Evolutionary conservation across 2,888 invertebrate genomes (phyloP).

Genomic region (Abrostola tripartita): DNA sequence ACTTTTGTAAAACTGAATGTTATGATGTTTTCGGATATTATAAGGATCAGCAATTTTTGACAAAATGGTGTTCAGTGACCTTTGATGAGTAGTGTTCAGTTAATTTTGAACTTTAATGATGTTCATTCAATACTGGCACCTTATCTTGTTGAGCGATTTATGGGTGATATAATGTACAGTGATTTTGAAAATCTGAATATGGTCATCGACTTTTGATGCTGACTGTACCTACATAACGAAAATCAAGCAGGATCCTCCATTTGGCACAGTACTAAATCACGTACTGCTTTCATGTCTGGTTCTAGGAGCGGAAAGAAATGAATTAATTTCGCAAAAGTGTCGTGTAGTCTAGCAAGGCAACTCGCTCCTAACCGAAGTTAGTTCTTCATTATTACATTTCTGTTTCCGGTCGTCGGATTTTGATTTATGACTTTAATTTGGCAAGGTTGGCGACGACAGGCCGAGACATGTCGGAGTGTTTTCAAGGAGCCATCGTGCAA

Average conservation of each 20-base stretch:
- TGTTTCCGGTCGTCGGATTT: constrained; percentile 84
- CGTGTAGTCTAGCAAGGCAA: constrained; percentile 64
- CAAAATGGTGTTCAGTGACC: too few species aligned
- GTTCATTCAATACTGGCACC: too few species aligned
- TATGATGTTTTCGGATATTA: too few species aligned
- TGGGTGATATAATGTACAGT: too few species aligned
- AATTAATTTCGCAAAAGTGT: constrained; percentile 68
- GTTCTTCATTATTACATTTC: constrained; percentile 85
- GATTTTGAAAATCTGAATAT: too few species aligned
- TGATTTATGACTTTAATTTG: constrained; percentile 88
- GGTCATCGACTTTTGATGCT: too few species aligned
- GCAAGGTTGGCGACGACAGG: constrained; percentile 87
- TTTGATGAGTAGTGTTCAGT: too few species aligned
- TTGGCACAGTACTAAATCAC: constrained; percentile 43
- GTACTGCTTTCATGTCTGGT: constrained; percentile 41
- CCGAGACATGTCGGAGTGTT: constrained; percentile 88
- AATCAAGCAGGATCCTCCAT: constrained; percentile 21
- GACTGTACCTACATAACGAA: too few species aligned
- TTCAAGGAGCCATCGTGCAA: constrained; percentile 87
- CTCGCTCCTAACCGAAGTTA: constrained; percentile 69
- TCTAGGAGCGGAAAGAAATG: constrained; percentile 65
- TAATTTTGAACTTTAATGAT: too few species aligned
- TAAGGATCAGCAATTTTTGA: too few species aligned
- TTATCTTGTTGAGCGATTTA: too few species aligned
- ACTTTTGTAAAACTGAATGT: too few species aligned